Percentiles rank a stretch among this genome's conserved stretches.
phyloP scores from a whole-genome alignment of 2,797 vertebrate genomes.

The Smutsia gigantea region DNA sequence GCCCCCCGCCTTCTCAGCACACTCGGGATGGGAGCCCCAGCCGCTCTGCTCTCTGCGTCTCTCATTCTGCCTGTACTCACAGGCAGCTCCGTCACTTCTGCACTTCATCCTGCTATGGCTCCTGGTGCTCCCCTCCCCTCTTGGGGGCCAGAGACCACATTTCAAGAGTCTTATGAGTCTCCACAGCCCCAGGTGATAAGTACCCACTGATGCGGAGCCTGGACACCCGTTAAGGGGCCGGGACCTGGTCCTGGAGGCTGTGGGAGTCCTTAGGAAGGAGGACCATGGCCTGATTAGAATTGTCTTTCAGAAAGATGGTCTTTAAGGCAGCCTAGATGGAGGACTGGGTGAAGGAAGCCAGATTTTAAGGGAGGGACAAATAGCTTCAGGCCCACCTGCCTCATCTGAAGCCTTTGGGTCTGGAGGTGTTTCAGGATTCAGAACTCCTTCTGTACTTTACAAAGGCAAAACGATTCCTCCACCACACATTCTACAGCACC shows the following conservation, averaged over 20 bases:
- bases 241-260: background rate
- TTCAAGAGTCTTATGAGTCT: background rate
- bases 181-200: background rate
- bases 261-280: background rate
- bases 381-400: background rate
- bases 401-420: background rate
- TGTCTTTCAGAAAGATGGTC: background rate
- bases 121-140: background rate
- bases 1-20: background rate
- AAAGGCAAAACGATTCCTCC: background rate
- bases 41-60: background rate
- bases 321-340: background rate
- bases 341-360: background rate
- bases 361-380: background rate
- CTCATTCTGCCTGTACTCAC: too few relatives aligned
- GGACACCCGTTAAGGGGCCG: background rate
- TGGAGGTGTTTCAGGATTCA: background rate
- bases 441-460: background rate
- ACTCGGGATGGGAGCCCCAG: accelerated
- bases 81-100: background rate
- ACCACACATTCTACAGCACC: background rate
- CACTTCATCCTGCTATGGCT: background rate
- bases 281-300: background rate
- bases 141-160: background rate
- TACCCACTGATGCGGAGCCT: background rate